A percentile compares a stretch with the other conserved stretches of the same genome.
phyloP scores from a whole-genome alignment of 1,140 invertebrate species.

The Brachionus calyciflorus region DNA sequence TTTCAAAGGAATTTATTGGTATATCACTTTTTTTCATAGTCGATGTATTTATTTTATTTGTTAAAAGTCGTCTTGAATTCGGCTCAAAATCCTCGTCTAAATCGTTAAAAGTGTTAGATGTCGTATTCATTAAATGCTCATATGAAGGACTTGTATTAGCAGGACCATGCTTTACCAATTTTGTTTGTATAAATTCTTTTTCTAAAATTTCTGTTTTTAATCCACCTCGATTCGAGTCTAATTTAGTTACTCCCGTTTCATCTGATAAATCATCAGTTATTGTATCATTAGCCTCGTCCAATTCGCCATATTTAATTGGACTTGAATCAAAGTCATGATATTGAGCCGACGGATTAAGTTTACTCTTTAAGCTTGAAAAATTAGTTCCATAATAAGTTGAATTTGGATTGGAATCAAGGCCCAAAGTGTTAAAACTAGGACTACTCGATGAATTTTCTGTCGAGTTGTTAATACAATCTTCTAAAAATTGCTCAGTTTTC shows the following conservation, averaged over 20 bases:
- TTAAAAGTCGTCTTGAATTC: conserved; percentile 9
- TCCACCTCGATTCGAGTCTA: background rate
- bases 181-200: conserved; percentile 41
- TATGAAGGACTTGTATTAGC: background rate
- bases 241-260: background rate
- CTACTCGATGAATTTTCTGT: background rate
- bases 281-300: conserved; percentile 27
- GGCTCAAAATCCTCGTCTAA: background rate
- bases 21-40: conserved; percentile 9
- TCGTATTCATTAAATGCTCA: conserved; percentile 25
- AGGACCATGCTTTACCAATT: background rate
- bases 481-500: background rate
- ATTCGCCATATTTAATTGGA: conserved; percentile 38
- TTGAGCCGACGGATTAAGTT: conserved; percentile 23
- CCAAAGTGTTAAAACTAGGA: conserved; percentile 8
- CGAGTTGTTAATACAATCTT: background rate
- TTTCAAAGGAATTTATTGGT: background rate
- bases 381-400: conserved; percentile 19
- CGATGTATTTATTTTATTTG: conserved; percentile 4
- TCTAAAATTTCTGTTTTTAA: background rate
- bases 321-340: conserved; percentile 43
- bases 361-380: conserved; percentile 2
- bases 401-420: background rate
- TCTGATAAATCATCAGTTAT: conserved; percentile 28
- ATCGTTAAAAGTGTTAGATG: conserved; percentile 6